A percentile compares a stretch with the other conserved stretches of the same genome.
Evolutionary conservation across 2,113 vertebrate genomes (phyloP).

Genomic region (Ptychochromis oligacanthus): DNA sequence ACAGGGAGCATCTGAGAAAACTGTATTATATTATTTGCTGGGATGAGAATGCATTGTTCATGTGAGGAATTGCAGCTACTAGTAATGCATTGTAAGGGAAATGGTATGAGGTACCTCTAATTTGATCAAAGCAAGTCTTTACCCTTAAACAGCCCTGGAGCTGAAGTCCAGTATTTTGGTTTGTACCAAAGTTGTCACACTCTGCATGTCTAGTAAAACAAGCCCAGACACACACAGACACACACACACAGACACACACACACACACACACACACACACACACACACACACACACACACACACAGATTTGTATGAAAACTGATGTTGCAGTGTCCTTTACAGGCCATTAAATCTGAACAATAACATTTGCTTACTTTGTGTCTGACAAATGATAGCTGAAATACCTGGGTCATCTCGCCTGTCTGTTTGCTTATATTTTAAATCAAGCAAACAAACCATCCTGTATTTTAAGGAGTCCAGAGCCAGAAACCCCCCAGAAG

Average conservation of each 20-base stretch:
- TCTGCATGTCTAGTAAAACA: not conserved
- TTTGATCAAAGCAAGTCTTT: not conserved
- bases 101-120: not conserved
- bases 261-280: too few relatives aligned
- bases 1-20: not conserved
- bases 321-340: constrained; percentile 72
- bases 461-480: not conserved
- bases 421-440: constrained; percentile 33
- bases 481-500: not conserved
- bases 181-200: not conserved
- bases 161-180: not conserved
- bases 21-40: not conserved
- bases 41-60: not conserved
- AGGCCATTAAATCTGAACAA: constrained; percentile 70
- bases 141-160: not conserved
- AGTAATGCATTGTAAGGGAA: not conserved
- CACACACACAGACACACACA: too few relatives aligned
- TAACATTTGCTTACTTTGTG: constrained; percentile 48
- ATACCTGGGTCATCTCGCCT: constrained; percentile 42
- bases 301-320: constrained; percentile 49
- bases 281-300: not conserved
- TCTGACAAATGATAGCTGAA: constrained; percentile 69
- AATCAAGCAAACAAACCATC: constrained; percentile 11
- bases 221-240: too few relatives aligned
- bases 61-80: not conserved